phyloP scores from a whole-genome alignment of 2,113 vertebrate genomes.

The Turnix velox region DNA sequence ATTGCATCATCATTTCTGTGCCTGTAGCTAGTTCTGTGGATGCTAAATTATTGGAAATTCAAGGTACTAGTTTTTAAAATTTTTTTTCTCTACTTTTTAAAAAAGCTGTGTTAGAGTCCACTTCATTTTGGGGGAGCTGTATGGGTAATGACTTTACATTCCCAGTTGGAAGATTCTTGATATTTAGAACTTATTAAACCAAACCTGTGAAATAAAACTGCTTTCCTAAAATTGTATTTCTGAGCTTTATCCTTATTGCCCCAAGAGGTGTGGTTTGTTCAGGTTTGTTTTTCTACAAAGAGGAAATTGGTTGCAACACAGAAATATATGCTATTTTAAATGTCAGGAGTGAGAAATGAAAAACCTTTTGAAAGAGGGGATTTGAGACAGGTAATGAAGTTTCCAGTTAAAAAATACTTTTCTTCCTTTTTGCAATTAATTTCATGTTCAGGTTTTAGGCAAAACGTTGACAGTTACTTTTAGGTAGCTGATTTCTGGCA shows the following conservation, averaged over 20 bases:
- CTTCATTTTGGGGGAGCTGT: not conserved
- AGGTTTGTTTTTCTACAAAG: not conserved
- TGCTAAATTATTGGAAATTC: not conserved
- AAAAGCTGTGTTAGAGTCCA: not conserved
- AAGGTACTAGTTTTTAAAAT: not conserved
- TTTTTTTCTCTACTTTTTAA: not conserved
- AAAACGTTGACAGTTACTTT: not conserved
- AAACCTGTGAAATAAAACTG: not conserved
- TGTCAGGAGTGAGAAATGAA: too few relatives aligned
- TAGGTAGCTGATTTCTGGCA: conserved; percentile 11
- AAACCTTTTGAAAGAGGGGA: too few relatives aligned
- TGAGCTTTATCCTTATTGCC: not conserved
- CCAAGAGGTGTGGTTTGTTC: not conserved
- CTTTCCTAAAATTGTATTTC: not conserved
- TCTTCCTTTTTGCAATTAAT: not conserved
- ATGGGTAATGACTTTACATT: not conserved
- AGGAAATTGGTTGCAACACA: too few relatives aligned
- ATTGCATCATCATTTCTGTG: not conserved
- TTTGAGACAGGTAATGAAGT: not conserved
- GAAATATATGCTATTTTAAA: too few relatives aligned
- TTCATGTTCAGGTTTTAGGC: not conserved
- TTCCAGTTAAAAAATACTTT: not conserved
- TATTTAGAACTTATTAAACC: not conserved
- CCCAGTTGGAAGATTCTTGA: not conserved
- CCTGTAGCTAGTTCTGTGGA: not conserved